Conservation (phyloP, 1,140 invertebrate genomes). For the Psilanteris sp. region DNA sequence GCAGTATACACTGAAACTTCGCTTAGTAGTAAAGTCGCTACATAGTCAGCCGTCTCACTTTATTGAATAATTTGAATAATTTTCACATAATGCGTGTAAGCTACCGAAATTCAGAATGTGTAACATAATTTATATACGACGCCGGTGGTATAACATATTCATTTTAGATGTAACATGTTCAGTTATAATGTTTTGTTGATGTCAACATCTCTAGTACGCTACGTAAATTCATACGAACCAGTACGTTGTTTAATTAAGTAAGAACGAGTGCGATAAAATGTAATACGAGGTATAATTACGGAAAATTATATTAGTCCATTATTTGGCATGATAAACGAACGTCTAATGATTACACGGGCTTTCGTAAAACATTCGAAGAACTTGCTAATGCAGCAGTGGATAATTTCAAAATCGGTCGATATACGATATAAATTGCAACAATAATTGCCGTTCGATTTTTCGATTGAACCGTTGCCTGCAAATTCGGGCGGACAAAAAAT, state of each 20-base stretch:
- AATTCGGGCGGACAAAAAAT: too few relatives aligned
- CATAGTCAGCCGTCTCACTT: constrained; percentile 56
- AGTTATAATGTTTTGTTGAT: constrained; percentile 25
- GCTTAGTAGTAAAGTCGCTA: constrained; percentile 46
- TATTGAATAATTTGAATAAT: constrained; percentile 65
- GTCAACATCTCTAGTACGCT: not conserved
- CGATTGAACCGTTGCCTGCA: too few relatives aligned
- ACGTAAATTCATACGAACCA: not conserved
- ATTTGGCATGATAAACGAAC: too few relatives aligned
- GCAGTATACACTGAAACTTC: constrained; percentile 28
- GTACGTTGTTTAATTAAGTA: not conserved
- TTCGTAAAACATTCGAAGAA: too few relatives aligned
- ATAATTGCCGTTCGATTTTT: too few relatives aligned
- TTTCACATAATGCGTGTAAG: constrained; percentile 54
- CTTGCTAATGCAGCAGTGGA: too few relatives aligned
- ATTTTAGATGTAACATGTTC: constrained; percentile 22
- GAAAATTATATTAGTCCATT: too few relatives aligned
- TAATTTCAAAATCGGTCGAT: too few relatives aligned
- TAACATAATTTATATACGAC: constrained; percentile 45
- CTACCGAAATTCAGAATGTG: constrained; percentile 32
- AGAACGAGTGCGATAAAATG: too few relatives aligned
- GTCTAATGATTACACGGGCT: too few relatives aligned
- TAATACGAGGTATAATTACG: too few relatives aligned
- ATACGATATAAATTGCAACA: too few relatives aligned
- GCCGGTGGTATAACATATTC: constrained; percentile 16